These are phyloP conservation scores for Lithosia quadra DNA, from an alignment of 2,888 invertebrate species.

Conservation along the genomic window DNA sequence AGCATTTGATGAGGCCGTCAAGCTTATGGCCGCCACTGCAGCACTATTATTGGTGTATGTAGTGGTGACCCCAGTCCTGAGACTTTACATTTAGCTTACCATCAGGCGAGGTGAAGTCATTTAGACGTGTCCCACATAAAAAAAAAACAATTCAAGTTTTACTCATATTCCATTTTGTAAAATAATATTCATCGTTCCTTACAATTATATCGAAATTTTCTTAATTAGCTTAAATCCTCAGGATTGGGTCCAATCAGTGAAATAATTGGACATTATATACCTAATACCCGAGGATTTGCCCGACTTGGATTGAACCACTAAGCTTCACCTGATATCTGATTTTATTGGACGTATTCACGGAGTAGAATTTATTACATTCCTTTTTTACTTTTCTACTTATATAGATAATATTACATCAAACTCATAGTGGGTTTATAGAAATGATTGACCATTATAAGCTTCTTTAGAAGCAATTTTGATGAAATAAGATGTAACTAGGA, in stretches of 20 bases:
- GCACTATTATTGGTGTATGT: too few relatives aligned
- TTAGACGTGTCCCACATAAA: too few relatives aligned
- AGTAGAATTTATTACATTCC: too few relatives aligned
- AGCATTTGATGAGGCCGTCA: too few relatives aligned
- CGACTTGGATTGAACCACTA: neutral
- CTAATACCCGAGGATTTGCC: neutral
- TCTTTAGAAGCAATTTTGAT: neutral
- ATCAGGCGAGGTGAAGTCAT: too few relatives aligned
- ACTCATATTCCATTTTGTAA: neutral
- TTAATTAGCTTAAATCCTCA: neutral
- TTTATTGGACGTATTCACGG: neutral
- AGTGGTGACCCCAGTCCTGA: too few relatives aligned
- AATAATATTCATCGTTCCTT: neutral
- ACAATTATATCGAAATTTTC: neutral
- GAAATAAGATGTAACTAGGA: too few relatives aligned
- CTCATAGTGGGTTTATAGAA: neutral
- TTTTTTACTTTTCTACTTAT: neutral
- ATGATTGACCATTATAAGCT: neutral
- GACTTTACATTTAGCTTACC: too few relatives aligned
- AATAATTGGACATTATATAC: slow-evolving; percentile 6
- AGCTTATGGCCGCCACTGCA: too few relatives aligned
- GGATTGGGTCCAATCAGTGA: slow-evolving; percentile 1
- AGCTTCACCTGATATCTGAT: neutral
- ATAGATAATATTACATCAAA: neutral
- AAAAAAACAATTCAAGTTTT: neutral